A percentile compares a stretch with the other conserved stretches of the same genome.
These are phyloP conservation scores for Chrysemys picta DNA, from an alignment of 2,113 vertebrate species.

Conservation along the genomic window DNA sequence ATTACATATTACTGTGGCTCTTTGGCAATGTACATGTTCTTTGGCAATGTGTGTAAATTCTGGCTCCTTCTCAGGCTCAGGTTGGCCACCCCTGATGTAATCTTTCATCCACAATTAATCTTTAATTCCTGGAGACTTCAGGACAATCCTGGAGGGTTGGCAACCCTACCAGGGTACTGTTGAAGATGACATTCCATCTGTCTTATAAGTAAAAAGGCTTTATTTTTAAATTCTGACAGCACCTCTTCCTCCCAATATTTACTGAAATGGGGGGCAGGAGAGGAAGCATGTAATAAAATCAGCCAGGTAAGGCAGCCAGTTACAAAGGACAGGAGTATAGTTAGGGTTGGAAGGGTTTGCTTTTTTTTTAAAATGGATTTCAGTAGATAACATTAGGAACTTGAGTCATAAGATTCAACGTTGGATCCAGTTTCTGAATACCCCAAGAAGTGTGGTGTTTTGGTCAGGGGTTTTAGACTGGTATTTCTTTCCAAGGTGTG, in stretches of 20 bases:
- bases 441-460: background rate
- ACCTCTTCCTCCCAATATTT: background rate
- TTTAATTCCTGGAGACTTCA: too few relatives aligned
- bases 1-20: too few relatives aligned
- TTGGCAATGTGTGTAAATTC: too few relatives aligned
- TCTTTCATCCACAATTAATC: too few relatives aligned
- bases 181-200: background rate
- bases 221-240: background rate
- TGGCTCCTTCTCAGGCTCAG: too few relatives aligned
- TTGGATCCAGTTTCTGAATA: background rate
- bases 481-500: background rate
- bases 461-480: background rate
- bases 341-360: background rate
- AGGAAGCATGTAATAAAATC: background rate
- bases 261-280: background rate
- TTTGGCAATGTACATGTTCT: too few relatives aligned
- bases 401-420: background rate
- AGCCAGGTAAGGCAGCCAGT: background rate
- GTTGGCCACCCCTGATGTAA: too few relatives aligned
- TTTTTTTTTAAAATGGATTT: background rate
- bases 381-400: background rate
- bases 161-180: background rate
- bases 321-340: background rate
- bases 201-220: background rate
- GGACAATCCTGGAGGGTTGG: too few relatives aligned